Base-by-base conservation (phyloP, 2,888 invertebrate genomes). In the Patella depressa region DNA sequence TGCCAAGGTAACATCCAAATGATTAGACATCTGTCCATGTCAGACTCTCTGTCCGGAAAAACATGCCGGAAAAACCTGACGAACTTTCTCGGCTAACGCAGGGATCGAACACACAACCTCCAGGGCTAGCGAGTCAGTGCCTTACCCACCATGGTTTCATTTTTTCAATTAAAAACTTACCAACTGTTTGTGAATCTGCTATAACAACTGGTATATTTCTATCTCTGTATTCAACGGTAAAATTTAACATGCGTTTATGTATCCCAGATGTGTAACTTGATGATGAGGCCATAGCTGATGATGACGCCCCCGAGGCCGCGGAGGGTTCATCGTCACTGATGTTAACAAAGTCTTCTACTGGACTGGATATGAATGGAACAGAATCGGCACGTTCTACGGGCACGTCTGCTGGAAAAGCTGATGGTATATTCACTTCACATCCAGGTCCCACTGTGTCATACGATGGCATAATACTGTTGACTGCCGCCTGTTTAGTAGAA, bases 211-310 rank as follows among this genome's bases (percentile, higher is more conserved):
- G 84, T 54, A 88, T 83, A 78, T 86, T 89, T 73, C 81, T 84
- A 78, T 88, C 89, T 75, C 89, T 85, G 81, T 90, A 90, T 78
- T 91, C 90, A 12, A 91, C 87, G 75, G 81, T 88, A 78, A 91
- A 91, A 79, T 87, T 85, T 45, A 91, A 81, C 83, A 88, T 85
- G 57, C 90, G 76, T 11, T 82, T 78, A 53, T 81, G 78, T 3
- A 79, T 72, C 57, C 74, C 77, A 19, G 77, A 45, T 45, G 45
- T 45, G 7, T 77, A 72, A 45, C 80, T 78, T 34, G 81, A 75
- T 53, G 79, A 79, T 45, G 81, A 78, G 75, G 77, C 76, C 55
- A 65, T 70, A 9, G 82, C 80, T 4, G 84, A 82, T 12, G 83
- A 82, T 11, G 86, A 85, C 9, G 85, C 85, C 19, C 83, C 84